Evolutionary conservation across 2,888 invertebrate species (phyloP).

Genomic region (Patella pellucida): DNA sequence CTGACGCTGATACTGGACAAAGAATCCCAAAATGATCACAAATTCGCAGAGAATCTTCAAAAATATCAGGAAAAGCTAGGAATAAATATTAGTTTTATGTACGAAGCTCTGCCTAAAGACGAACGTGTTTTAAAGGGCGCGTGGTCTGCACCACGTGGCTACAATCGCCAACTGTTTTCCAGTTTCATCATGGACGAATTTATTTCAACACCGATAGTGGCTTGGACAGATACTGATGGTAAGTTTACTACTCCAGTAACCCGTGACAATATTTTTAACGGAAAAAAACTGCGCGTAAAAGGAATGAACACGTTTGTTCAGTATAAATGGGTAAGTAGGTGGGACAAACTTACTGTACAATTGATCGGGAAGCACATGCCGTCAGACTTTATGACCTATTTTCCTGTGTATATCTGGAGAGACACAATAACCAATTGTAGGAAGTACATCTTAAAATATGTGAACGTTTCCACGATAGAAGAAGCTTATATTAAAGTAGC

Average conservation of each 20-base stretch:
- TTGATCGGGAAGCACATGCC: not conserved
- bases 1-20: not conserved
- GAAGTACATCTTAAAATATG: not conserved
- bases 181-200: not conserved
- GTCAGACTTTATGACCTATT: not conserved
- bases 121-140: not conserved
- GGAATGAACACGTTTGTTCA: constrained; percentile 3
- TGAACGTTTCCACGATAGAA: not conserved
- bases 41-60: not conserved
- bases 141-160: not conserved
- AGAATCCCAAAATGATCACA: not conserved
- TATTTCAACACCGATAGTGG: not conserved
- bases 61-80: not conserved
- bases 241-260: not conserved
- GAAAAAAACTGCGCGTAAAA: not conserved
- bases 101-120: not conserved
- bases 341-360: not conserved
- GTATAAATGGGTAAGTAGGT: not conserved
- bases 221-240: not conserved
- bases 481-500: not conserved
- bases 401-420: not conserved
- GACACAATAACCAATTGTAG: not conserved
- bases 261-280: not conserved
- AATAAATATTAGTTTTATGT: not conserved
- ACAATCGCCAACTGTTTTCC: not conserved